Evolutionary conservation across 1,140 invertebrate species (phyloP), one percentile per base, ranked within the genome.

Genomic region (Trichonephila clavata): DNA sequence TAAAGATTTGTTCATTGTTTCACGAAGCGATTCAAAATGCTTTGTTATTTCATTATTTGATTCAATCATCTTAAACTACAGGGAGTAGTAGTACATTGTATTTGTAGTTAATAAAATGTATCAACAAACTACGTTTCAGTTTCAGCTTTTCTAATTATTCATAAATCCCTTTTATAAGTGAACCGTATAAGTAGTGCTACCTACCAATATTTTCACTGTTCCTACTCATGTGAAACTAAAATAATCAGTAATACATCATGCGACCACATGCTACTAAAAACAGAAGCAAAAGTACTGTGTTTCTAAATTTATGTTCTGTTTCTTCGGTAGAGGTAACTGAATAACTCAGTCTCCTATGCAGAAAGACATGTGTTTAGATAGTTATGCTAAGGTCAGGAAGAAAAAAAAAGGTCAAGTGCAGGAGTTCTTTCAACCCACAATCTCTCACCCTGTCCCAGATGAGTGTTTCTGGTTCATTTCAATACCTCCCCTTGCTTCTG

Each of bases 381-480:
- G 7, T n/a, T 68, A 68, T n/a, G 57, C 43, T 24, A 16, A 59
- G 81, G 81, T 84, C 21, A 84, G 8, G n/a, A n/a, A n/a, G n/a
- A n/a, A 16, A 50, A 50, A 84, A 21, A n/a, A 59, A 43, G 80
- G 80, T 84, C 81, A 84, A 84, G 81, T 57, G 43, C 81, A 84
- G 43, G 81, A 84, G 81, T 84, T 84, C 81, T 57, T 84, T 84
- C 81, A 84, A 84, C 81, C 57, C 81, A 24, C 81, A 50, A n/a
- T n/a, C 80, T 43, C 81, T n/a, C 20, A 43, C 32, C 39, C 39
- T 83, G 68, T 24, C 68, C 68, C 68, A 27, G 71, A 32, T 32
- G 27, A 20, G 27, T 77, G 32, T 27, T 77, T 77, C 71, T 39
- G 71, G 71, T 39, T 77, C 71, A 5, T 71, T 24, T 27, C 68